These are phyloP conservation scores for Leucopsar rothschildi DNA, from an alignment of 2,113 vertebrate species.

Conservation along the genomic window DNA sequence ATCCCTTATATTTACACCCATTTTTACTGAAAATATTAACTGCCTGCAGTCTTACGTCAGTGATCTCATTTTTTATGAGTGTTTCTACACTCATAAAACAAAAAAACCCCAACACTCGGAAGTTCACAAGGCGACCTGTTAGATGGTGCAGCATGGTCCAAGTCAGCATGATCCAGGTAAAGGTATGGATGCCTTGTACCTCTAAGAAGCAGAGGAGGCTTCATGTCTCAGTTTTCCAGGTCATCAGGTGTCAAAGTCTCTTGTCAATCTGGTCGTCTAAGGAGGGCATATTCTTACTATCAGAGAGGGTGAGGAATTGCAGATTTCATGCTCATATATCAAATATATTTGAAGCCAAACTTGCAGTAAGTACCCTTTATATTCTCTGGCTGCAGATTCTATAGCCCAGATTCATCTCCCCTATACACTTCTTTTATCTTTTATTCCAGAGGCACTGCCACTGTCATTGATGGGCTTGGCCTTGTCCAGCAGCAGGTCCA, in stretches of 20 bases:
- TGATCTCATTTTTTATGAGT: background rate
- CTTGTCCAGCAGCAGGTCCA: background rate
- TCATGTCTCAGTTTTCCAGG: background rate
- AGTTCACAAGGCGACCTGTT: background rate
- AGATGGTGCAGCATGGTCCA: background rate
- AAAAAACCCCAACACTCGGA: fast-evolving
- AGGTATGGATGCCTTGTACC: background rate
- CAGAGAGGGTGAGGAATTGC: background rate
- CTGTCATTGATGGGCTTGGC: no score
- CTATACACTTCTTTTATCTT: background rate
- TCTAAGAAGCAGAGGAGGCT: background rate
- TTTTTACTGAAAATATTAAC: background rate
- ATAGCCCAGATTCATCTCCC: background rate
- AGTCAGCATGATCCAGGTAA: background rate
- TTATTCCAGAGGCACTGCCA: background rate
- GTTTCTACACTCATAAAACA: background rate
- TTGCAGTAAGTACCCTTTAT: background rate
- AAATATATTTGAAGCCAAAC: background rate
- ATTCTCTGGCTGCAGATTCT: background rate
- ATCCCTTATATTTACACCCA: background rate
- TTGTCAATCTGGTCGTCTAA: background rate
- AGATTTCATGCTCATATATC: background rate
- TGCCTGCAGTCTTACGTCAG: background rate
- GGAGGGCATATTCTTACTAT: background rate
- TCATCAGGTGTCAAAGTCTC: background rate